phyloP scores from a whole-genome alignment of 2,888 invertebrate species.

The Leucania comma region DNA sequence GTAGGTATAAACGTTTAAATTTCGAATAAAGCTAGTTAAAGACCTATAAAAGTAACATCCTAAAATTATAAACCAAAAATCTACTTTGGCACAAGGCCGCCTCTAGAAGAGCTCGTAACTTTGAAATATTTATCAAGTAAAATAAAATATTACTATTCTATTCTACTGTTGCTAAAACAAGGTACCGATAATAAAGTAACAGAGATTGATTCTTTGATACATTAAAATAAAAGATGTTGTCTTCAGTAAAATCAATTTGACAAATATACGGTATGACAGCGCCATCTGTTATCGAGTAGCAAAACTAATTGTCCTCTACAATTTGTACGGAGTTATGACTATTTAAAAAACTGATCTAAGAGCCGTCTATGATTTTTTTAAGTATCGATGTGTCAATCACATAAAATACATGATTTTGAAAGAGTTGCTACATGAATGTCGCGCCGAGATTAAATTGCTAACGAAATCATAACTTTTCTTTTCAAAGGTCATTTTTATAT shows the following conservation, averaged over 20 bases:
- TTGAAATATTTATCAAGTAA: neutral
- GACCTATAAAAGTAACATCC: neutral
- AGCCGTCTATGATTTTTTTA: neutral
- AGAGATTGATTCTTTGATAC: no score
- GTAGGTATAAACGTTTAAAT: slow-evolving; percentile 9
- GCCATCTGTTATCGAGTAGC: slow-evolving; percentile 77
- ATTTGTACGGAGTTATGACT: neutral
- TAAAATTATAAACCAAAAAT: neutral
- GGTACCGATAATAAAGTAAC: no score
- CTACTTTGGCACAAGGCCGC: neutral
- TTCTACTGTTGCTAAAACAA: neutral
- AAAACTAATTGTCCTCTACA: slow-evolving; percentile 30
- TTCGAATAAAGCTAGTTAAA: neutral
- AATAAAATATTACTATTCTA: neutral
- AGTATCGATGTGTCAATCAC: neutral
- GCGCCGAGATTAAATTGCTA: neutral
- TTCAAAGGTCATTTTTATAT: slow-evolving; percentile 32
- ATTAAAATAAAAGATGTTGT: neutral
- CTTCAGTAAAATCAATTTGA: neutral
- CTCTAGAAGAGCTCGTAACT: neutral
- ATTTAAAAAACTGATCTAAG: neutral
- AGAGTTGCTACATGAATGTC: slow-evolving; percentile 12
- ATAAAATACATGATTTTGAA: slow-evolving; percentile 6
- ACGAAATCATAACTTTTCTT: slow-evolving; percentile 38
- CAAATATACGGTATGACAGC: slow-evolving; percentile 25